phyloP scores from a whole-genome alignment of 2,113 vertebrate genomes.

The Ceratotherium simum region DNA sequence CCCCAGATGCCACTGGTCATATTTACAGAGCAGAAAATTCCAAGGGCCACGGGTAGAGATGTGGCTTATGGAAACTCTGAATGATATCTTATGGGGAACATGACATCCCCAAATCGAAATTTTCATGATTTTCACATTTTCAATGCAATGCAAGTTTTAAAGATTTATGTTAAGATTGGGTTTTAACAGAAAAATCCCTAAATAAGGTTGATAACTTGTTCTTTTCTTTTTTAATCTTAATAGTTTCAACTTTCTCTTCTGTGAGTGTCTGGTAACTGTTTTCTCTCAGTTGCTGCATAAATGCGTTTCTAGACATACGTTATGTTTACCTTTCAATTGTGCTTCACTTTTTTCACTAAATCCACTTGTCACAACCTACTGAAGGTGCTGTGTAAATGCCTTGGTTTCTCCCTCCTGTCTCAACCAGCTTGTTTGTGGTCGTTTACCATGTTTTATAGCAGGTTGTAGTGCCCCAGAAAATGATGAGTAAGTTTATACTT shows the following conservation, averaged over 20 bases:
- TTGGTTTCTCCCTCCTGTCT: background rate
- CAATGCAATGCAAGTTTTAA: background rate
- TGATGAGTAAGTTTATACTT: background rate
- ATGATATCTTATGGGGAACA: background rate
- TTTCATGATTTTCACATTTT: conserved; percentile 29
- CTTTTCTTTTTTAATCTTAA: background rate
- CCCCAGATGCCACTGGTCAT: background rate
- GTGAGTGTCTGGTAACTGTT: background rate
- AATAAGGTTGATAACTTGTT: background rate
- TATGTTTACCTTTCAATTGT: background rate
- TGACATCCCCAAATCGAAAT: background rate
- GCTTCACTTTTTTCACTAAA: background rate
- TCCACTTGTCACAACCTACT: background rate
- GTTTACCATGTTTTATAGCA: background rate
- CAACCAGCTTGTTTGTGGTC: background rate
- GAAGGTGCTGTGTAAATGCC: background rate
- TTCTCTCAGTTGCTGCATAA: background rate
- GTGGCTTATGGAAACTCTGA: background rate
- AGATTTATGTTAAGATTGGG: background rate
- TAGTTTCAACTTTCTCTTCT: conserved; percentile 31
- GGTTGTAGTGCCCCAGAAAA: background rate
- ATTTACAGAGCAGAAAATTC: background rate
- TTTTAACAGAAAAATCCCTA: background rate
- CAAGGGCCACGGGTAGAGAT: background rate
- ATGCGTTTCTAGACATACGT: conserved; percentile 24